Evolutionary conservation across 2,888 invertebrate genomes (phyloP).

Genomic region (Calameuta idolon): DNA sequence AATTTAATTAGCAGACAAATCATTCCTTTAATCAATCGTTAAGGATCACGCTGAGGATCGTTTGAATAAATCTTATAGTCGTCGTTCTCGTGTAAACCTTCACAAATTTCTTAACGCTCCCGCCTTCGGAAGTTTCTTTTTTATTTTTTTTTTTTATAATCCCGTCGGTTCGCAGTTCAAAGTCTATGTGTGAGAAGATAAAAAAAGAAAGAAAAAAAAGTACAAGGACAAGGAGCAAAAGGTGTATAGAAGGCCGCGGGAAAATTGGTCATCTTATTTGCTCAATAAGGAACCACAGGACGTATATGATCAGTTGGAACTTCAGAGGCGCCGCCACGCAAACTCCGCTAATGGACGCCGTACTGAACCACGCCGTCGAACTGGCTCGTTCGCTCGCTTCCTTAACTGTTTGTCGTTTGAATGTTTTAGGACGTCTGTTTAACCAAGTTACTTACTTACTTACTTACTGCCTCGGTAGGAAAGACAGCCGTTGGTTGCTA

Average conservation of each 20-base stretch:
- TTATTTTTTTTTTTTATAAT: neutral
- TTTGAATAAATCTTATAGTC: neutral
- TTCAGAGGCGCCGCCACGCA: conserved; percentile 66
- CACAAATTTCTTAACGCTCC: neutral
- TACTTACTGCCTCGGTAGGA: conserved; percentile 63
- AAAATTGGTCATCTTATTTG: conserved; percentile 53
- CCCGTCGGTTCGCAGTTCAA: neutral
- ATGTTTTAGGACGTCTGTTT: conserved; percentile 65
- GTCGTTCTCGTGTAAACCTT: neutral
- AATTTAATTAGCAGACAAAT: neutral
- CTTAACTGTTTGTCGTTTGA: conserved; percentile 64
- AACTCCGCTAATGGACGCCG: conserved; percentile 65
- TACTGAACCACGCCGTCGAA: conserved; percentile 24
- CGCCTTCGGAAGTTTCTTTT: neutral
- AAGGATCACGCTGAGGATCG: neutral
- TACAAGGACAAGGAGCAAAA: neutral
- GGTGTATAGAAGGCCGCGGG: conserved; percentile 22
- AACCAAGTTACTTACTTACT: conserved; percentile 51
- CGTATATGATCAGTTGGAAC: conserved; percentile 50
- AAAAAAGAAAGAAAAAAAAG: neutral
- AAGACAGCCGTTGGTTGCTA: conserved; percentile 45
- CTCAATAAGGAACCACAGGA: conserved; percentile 35
- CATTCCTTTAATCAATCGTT: too few species aligned
- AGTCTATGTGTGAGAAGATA: neutral
- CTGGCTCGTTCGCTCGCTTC: conserved; percentile 31